Evolutionary conservation across 2,113 vertebrate species (phyloP), one percentile per base, ranked within the genome.

Genomic region (Fukomys damarensis): DNA sequence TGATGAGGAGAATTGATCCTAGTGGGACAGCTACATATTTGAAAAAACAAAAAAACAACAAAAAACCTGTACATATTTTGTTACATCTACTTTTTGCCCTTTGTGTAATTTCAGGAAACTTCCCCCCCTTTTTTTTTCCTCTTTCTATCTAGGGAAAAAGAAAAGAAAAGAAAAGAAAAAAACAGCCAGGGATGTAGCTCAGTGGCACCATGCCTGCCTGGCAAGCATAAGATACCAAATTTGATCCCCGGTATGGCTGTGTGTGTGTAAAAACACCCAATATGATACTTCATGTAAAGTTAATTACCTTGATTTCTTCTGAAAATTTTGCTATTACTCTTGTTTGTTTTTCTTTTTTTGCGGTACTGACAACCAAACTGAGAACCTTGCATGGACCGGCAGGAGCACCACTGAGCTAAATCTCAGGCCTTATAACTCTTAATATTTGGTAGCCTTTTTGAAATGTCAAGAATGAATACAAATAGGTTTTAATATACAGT

Each of bases 381-480:
- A n/a, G n/a, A n/a, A n/a, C n/a, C n/a, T n/a, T n/a, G n/a, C n/a
- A n/a, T n/a, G n/a, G n/a, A n/a, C n/a, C n/a, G n/a, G n/a, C n/a
- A n/a, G n/a, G n/a, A n/a, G n/a, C n/a, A n/a, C n/a, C n/a, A n/a
- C n/a, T n/a, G n/a, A n/a, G n/a, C n/a, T n/a, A n/a, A n/a, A n/a
- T n/a, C n/a, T n/a, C n/a, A n/a, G n/a, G n/a, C n/a, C n/a, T n/a
- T n/a, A n/a, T n/a, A n/a, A n/a, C n/a, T n/a, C 43, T 30, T 79
- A 63, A 58, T 84, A 93, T 72, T 20, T 79, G 54, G 28, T 59
- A 38, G 4, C 16, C 8, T 52, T 20, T 84, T 65, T 80, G n/a
- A 28, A 41, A 72, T 81, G n/a, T 61, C 9, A 91, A 72, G 68
- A 93, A 90, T 22, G 94, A 93, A 91, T 58, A 93, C 88, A 91